These are phyloP conservation scores for Oreotrochilus melanogaster DNA, from an alignment of 2,113 vertebrate genomes.

Conservation along the genomic window DNA sequence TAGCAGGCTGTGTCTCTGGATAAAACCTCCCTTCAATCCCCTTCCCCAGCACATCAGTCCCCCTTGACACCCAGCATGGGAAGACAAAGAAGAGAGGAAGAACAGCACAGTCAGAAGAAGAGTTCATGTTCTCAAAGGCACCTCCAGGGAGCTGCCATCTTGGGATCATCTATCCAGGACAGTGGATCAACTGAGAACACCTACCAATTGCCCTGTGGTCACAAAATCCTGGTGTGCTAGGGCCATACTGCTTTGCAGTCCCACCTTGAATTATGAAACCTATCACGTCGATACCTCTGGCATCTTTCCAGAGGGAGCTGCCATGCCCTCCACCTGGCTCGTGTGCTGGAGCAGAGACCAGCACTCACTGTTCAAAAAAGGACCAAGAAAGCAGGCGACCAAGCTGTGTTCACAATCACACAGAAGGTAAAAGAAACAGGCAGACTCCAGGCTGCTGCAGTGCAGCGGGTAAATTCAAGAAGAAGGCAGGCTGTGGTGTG, in stretches of 20 bases:
- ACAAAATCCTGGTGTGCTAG: neutral
- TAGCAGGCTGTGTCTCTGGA: neutral
- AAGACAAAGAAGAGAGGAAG: neutral
- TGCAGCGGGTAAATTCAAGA: neutral
- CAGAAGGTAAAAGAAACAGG: neutral
- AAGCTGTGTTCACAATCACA: neutral
- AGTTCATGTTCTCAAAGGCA: neutral
- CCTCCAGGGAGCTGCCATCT: rapidly evolving
- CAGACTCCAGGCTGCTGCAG: neutral
- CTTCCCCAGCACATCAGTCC: neutral
- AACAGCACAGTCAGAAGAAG: neutral
- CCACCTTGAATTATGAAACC: neutral
- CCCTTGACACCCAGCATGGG: neutral
- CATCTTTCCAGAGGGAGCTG: neutral
- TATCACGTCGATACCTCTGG: neutral
- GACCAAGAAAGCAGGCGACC: neutral
- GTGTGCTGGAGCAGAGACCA: neutral
- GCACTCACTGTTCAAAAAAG: neutral
- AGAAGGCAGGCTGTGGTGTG: neutral
- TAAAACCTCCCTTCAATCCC: neutral
- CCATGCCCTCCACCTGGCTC: neutral
- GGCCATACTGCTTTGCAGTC: neutral
- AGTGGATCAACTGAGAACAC: neutral
- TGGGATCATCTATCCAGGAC: neutral
- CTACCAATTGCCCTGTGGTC: neutral